Evolutionary conservation across 2,888 invertebrate genomes (phyloP), one percentile per base, ranked within the genome.

Genomic region (Xylota segnis): DNA sequence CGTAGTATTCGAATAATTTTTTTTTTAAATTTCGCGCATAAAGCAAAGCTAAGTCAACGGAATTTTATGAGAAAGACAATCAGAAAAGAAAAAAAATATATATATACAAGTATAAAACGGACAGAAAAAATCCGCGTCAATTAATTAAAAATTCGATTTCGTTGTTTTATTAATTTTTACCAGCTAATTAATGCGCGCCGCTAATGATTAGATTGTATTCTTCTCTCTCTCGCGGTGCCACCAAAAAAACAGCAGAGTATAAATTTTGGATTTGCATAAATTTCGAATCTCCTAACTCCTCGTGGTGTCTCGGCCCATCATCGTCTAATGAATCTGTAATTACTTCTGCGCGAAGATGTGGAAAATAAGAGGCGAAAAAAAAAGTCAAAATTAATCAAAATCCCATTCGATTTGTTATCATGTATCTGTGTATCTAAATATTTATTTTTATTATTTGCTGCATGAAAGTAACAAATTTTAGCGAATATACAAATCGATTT

Each of bases 141-240:
- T 83, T 83, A 87, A 78, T 79, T 87, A 65, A 65, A 83, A 83
- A 83, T 83, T 87, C 83, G 76, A 56, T 68, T 86, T 72, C 61
- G 76, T 72, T 77, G 66, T 76, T 86, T 79, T 68, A 52, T 75
- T 65, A 66, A 52, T 59, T 74, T 65, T 58, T 37, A 59, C 40
- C 45, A 76, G 50, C 75, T 82, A 86, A 86, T 86, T 86, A 86
- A 86, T 86, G 68, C 71, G 52, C 61, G 50, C 61, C 54, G 61
- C 86, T 86, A 86, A 86, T 82, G 63, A 72, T 54, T 72, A 65
- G 76, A 76, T 66, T 59, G 66, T 76, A 37, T 68, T 71, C 52
- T 50, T 70, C 23, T 63, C 54, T 34, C 40, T 52, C 50, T 47
- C 47, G n/a, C 45, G 45, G 12, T 45, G 52, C 58, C 37, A 47